A percentile compares a stretch with the other conserved stretches of the same genome.
These are phyloP conservation scores for Malurus splendens DNA, from an alignment of 2,797 vertebrate species.

Conservation along the genomic window DNA sequence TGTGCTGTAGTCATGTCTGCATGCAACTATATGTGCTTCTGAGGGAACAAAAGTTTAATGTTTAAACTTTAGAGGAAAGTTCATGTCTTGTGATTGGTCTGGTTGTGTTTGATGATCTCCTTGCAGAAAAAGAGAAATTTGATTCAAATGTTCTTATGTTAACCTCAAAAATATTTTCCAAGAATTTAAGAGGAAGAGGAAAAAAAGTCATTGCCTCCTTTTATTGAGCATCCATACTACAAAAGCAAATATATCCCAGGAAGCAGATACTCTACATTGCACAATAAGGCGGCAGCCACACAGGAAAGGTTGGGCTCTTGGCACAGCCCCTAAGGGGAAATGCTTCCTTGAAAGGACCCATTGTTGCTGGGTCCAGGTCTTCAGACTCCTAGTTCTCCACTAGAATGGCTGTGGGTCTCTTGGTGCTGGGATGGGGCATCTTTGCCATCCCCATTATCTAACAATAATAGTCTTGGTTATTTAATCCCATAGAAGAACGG, in stretches of 20 bases:
- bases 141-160: not conserved
- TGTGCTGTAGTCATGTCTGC: not conserved
- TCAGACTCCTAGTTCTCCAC: not conserved
- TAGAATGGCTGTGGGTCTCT: not conserved
- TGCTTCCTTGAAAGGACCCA: slow-evolving; percentile 59
- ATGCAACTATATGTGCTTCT: not conserved
- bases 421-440: slow-evolving; percentile 30
- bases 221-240: slow-evolving; percentile 56
- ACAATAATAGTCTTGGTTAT: not conserved
- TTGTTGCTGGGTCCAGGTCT: slow-evolving; percentile 50
- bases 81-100: not conserved
- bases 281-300: slow-evolving; percentile 61
- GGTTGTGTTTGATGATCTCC: not conserved
- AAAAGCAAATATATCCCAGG: slow-evolving; percentile 64
- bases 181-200: slow-evolving; percentile 52
- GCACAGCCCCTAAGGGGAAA: slow-evolving; percentile 59
- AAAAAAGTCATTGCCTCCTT: slow-evolving; percentile 52
- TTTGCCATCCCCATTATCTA: slow-evolving; percentile 27
- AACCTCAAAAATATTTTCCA: slow-evolving; percentile 54
- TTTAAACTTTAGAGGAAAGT: not conserved
- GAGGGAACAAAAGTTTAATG: not conserved
- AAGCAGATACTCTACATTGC: slow-evolving; percentile 42
- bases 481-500: not conserved
- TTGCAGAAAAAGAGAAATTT: not conserved
- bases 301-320: slow-evolving; percentile 64